Conservation (phyloP, 2,888 invertebrate genomes). For the Hydriomena furcata region DNA sequence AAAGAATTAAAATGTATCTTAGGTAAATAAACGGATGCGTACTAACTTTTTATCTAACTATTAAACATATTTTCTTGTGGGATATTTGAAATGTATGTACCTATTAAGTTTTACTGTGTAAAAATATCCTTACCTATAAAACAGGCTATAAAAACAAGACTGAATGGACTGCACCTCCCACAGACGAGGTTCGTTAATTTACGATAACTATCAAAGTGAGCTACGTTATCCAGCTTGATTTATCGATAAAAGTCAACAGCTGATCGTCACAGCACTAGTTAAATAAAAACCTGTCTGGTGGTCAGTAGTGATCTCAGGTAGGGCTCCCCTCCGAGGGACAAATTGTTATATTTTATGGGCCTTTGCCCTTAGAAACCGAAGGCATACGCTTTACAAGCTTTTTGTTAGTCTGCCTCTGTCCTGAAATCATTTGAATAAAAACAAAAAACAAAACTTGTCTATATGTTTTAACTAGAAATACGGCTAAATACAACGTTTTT, state of each 20-base stretch:
- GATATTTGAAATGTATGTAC: no score
- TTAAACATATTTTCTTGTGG: no score
- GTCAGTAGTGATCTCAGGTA: constrained; percentile 69
- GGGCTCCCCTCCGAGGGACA: constrained; percentile 44
- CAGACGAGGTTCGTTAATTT: no score
- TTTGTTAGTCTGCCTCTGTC: constrained; percentile 28
- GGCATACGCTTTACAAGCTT: constrained; percentile 15
- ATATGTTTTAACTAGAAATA: background rate
- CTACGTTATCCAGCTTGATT: constrained; percentile 2
- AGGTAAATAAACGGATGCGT: no score
- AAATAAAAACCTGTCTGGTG: constrained; percentile 71
- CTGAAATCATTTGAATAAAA: constrained; percentile 10
- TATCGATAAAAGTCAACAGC: constrained; percentile 42
- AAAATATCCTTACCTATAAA: no score
- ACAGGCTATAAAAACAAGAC: no score
- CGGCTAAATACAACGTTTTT: no score
- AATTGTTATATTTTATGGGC: constrained; percentile 48
- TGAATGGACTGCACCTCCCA: no score
- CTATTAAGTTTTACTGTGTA: no score
- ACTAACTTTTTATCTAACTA: no score
- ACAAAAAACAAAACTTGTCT: background rate
- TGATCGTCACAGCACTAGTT: constrained; percentile 50
- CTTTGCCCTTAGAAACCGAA: constrained; percentile 29
- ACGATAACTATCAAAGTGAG: no score
- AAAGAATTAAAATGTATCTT: no score